phyloP scores from a whole-genome alignment of 2,888 invertebrate genomes.

The Dexiosoma caninum region DNA sequence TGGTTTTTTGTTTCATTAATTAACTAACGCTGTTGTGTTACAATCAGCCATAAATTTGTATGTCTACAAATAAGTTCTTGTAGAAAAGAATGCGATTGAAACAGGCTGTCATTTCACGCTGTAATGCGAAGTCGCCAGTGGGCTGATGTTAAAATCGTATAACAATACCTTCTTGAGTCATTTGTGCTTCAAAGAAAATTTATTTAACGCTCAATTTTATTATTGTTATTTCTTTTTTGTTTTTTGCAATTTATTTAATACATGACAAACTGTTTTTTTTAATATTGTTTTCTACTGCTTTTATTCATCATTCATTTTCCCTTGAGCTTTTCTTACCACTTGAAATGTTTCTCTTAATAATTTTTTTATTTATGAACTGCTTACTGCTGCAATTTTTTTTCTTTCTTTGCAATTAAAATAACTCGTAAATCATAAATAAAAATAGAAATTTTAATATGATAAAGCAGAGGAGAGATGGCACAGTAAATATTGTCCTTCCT shows the following conservation, averaged over 20 bases:
- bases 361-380: background rate
- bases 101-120: background rate
- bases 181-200: background rate
- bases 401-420: slow-evolving; percentile 22
- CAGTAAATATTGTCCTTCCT: slow-evolving; percentile 26
- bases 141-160: no score
- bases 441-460: slow-evolving; percentile 15
- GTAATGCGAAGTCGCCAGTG: background rate
- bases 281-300: background rate
- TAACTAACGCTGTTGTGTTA: no score
- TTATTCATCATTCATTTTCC: background rate
- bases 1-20: background rate
- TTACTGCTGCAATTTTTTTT: background rate
- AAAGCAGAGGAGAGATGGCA: no score
- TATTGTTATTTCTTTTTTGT: background rate
- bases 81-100: background rate
- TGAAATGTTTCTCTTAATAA: background rate
- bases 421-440: slow-evolving; percentile 45
- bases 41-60: background rate
- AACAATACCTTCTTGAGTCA: no score
- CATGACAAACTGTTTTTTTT: background rate
- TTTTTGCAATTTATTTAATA: background rate
- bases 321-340: background rate
- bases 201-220: background rate
- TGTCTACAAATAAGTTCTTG: background rate